Base-by-base conservation (phyloP, 2,888 invertebrate genomes). In the Prionchulus punctatus region DNA sequence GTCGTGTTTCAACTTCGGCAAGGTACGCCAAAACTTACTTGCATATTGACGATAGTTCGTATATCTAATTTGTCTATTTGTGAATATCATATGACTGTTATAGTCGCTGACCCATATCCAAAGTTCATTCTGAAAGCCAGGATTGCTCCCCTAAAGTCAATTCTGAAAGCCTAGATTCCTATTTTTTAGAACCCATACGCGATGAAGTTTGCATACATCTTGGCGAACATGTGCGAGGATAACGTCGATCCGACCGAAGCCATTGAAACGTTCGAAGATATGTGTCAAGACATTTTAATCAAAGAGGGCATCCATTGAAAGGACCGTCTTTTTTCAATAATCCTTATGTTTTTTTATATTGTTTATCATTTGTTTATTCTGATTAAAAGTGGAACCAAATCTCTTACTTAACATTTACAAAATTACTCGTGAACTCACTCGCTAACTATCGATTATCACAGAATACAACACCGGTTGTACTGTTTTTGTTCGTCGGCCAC, bases 221-320 rank as follows among this genome's bases (percentile, higher is more conserved):
- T 75, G 58, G 73, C 72, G 43, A 75, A 76, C 63, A 62, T 75
- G 60, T 72, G 72, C 61, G 70, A 71, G 53, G 61, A 61, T 42
- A 59, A 59, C 3, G 55, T 67, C 25, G 58, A 62, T 1, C 30
- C 25, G 12, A 12, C 4, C 4, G 3, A 21, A 7, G 50, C 28
- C 7, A 50, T 7, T 21, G 4, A 23, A 26, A 28, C 25, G 4
- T 7, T 50, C 4, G 28, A 50, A 26, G 12, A 50, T 7, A 4
- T 27, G 12, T 50, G 50, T 28, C 4, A 7, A 25, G 3, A 7
- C 4, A 3, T 50, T 7, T 12, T 28, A 4, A 50, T 36, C 36
- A 36, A 36, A 7, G 36, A 18, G 12, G 7, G 18, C 18, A 36
- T 36, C 36, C 36, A 36, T 18, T 36, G n/a, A n/a, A n/a, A n/a